Base-by-base conservation (phyloP, 2,113 vertebrate genomes). In the Myrmecobius fasciatus region DNA sequence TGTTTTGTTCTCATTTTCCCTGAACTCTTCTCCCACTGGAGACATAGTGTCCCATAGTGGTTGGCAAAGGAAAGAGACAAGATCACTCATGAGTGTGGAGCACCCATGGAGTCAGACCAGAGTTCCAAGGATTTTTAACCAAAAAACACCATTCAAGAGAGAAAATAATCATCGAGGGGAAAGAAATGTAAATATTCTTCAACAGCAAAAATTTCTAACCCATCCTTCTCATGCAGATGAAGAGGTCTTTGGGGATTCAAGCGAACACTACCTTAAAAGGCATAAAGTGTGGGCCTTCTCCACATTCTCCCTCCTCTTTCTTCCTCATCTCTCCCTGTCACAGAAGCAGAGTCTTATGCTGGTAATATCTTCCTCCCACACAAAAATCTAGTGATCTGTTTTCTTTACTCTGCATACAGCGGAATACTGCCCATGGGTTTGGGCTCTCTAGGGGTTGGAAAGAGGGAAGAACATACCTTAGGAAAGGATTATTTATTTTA, bases 341-440 rank as follows among this genome's bases (percentile, higher is more conserved):
- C 67, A 83, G 67, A 83, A 83, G 36, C 67, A 83, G 67, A 83
- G 67, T 83, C 67, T 83, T 83, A 83, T 22, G 67, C 67, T 83
- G 67, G 67, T 83, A 83, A 83, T 43, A 83, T 83, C 67, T 83
- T 83, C n/a, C n/a, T 43, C 67, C 67, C 17, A 83, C 67, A 43
- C n/a, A 83, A 83, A 83, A 83, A 83, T 83, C n/a, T n/a, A 83
- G 67, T 83, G 67, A 83, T 83, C n/a, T 83, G 67, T 83, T 43
- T 83, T 83, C 67, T 83, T 83, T 26, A 43, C 67, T 43, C 8
- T 83, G 24, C 20, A 43, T 83, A 83, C 8, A 83, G n/a, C 43
- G 5, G 36, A 20, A 43, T 83, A 43, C 20, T 83, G 67, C n/a
- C 67, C 67, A 83, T 83, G n/a, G n/a, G 10, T 83, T 83, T 83